Evolutionary conservation across 2,113 vertebrate genomes (phyloP).

Genomic region (Chionodraco myersi): DNA sequence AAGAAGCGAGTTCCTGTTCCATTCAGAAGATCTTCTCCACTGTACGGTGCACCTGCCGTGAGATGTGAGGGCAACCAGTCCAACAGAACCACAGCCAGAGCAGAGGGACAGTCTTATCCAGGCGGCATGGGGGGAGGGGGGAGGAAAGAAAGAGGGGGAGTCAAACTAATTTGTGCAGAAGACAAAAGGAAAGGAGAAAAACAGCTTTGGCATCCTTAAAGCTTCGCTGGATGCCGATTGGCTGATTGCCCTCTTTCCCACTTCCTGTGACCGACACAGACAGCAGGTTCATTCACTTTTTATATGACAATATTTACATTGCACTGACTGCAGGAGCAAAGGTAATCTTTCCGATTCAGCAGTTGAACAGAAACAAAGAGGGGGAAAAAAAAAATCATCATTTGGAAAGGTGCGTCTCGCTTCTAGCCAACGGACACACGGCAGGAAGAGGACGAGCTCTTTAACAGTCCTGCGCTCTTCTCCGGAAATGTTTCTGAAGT

Average conservation of each 20-base stretch:
- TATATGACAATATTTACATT: slow-evolving; percentile 68
- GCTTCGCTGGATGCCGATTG: slow-evolving; percentile 73
- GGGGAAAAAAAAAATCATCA: slow-evolving; percentile 27
- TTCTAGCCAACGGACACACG: neutral
- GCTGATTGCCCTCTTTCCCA: slow-evolving; percentile 62
- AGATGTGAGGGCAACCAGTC: slow-evolving; percentile 56
- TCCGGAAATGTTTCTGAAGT: slow-evolving; percentile 38
- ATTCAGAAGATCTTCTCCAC: slow-evolving; percentile 40
- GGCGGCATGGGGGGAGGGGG: neutral
- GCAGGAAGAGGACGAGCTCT: slow-evolving; percentile 49
- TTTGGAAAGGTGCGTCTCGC: slow-evolving; percentile 13
- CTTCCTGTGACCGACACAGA: slow-evolving; percentile 27
- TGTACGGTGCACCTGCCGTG: slow-evolving; percentile 25
- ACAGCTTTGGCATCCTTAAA: slow-evolving; percentile 81
- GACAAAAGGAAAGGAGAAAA: slow-evolving; percentile 11
- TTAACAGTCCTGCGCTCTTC: slow-evolving; percentile 54
- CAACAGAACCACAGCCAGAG: slow-evolving; percentile 13
- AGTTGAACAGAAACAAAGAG: slow-evolving; percentile 29
- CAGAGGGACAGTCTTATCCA: slow-evolving; percentile 32
- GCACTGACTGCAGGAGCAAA: slow-evolving; percentile 50
- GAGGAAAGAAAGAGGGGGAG: too few species aligned
- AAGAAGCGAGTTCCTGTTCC: slow-evolving; percentile 59
- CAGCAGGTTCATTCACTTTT: slow-evolving; percentile 39
- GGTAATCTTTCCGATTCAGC: slow-evolving; percentile 37
- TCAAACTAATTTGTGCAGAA: slow-evolving; percentile 38